A percentile compares a stretch with the other conserved stretches of the same genome.
These are phyloP conservation scores for Corythoichthys intestinalis DNA, from an alignment of 2,113 vertebrate species.

Conservation along the genomic window DNA sequence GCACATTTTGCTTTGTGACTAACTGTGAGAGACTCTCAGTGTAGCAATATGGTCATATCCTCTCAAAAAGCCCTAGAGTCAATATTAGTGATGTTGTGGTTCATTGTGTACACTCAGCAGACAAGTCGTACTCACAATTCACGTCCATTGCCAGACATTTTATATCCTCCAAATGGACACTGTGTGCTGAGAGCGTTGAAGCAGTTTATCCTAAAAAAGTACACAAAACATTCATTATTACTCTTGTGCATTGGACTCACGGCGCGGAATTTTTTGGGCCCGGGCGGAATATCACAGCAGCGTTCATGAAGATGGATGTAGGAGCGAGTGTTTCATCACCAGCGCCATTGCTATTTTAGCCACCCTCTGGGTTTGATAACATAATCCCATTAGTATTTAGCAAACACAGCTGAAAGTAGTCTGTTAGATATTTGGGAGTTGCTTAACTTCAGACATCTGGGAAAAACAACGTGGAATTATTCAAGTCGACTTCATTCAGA, in stretches of 20 bases:
- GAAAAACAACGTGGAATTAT: conserved; percentile 5
- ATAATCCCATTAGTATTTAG: conserved; percentile 26
- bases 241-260: conserved; percentile 20
- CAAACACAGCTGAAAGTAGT: conserved; percentile 32
- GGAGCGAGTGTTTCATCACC: conserved; percentile 16
- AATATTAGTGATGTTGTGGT: conserved; percentile 31
- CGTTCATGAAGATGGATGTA: conserved; percentile 22
- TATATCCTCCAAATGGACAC: conserved; percentile 98
- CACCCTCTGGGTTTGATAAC: conserved; percentile 17
- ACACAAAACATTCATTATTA: conserved; percentile 66
- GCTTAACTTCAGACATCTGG: conserved; percentile 8
- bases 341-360: conserved; percentile 19
- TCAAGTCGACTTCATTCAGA: too few species aligned
- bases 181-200: conserved; percentile 98
- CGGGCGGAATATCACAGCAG: conserved; percentile 9
- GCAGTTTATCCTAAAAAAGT: conserved; percentile 90
- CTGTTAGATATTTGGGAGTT: conserved; percentile 20
- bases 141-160: conserved; percentile 99
- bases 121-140: conserved; percentile 88
- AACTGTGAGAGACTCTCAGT: neutral
- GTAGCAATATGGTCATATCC: conserved; percentile 30
- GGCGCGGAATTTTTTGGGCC: conserved; percentile 20
- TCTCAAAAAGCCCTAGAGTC: conserved; percentile 45
- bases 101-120: conserved; percentile 38
- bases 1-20: conserved; percentile 3